Evolutionary conservation across 2,888 invertebrate species (phyloP).

Genomic region (Taphrorychus bicolor): DNA sequence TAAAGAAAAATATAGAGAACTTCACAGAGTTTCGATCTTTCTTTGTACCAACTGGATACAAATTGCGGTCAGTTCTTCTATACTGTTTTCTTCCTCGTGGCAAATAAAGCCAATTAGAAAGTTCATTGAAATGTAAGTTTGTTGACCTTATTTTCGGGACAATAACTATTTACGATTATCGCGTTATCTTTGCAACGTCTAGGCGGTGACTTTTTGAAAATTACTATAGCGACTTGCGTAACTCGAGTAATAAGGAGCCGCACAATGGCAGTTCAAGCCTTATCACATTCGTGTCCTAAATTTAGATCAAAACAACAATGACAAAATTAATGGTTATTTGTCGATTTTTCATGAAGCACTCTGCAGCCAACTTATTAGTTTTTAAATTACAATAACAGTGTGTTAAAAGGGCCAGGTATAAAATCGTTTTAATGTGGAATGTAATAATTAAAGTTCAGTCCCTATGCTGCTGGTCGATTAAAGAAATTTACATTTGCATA

Average conservation of each 20-base stretch:
- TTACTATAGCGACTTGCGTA: slow-evolving; percentile 20
- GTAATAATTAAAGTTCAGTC: background rate
- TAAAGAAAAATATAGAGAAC: no score
- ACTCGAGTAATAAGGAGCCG: slow-evolving; percentile 3
- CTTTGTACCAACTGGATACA: no score
- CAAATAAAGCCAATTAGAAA: slow-evolving; percentile 14
- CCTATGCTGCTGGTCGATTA: background rate
- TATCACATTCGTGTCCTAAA: slow-evolving; percentile 25
- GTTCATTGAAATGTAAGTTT: slow-evolving; percentile 31
- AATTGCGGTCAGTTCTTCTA: no score
- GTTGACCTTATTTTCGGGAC: slow-evolving; percentile 32
- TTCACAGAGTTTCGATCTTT: no score
- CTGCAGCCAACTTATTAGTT: background rate
- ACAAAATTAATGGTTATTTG: slow-evolving; percentile 20
- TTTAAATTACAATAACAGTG: background rate
- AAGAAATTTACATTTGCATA: background rate
- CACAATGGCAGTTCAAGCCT: slow-evolving; percentile 22
- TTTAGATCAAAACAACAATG: slow-evolving; percentile 13
- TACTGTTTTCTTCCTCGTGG: no score
- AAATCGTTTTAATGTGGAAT: no score
- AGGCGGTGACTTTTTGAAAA: slow-evolving; percentile 18
- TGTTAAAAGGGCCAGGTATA: no score
- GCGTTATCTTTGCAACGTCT: slow-evolving; percentile 30
- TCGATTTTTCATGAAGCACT: background rate
- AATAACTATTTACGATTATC: slow-evolving; percentile 21